Evolutionary conservation across 2,113 vertebrate genomes (phyloP), one percentile per base, ranked within the genome.

Genomic region (Sminthopsis crassicaudata): DNA sequence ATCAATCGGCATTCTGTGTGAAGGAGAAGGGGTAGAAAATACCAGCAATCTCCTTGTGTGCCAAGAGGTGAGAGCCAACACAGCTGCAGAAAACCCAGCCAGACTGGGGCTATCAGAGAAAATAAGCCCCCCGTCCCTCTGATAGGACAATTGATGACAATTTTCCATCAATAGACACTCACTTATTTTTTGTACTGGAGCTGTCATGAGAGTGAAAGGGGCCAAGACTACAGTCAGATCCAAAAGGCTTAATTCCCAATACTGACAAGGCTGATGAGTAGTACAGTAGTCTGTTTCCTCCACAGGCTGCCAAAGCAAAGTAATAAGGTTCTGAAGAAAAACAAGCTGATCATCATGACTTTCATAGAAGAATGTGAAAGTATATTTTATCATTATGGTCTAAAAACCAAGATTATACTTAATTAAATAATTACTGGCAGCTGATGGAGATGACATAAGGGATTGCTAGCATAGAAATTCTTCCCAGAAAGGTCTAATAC

Each of bases 11-110:
- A 42, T 84, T 84, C 67, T 84, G 67, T 84, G 67, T 19, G 67
- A 84, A 84, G 67, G 19, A 84, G n/a, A 84, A 84, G 19, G 67
- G 67, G 67, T 84, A n/a, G 67, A 42, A 84, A n/a, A 84, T 42
- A 84, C 16, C n/a, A 84, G 67, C 19, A 6, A 84, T 42, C 67
- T 84, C 67, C 8, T 8, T 84, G 67, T 42, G n/a, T 84, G 67
- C 67, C 67, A 84, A 84, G 67, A 84, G 67, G n/a, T 84, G 67
- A 84, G 67, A 84, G 67, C 67, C 67, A 84, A 42, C 67, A 84
- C 67, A 84, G 67, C 67, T 84, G 67, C 67, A 84, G n/a, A 84
- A n/a, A 84, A 42, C 67, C n/a, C 67, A 84, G 67, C 19, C 67
- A 84, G 67, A 23, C 36, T 84, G 67, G 67, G n/a, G 42, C 67